These are phyloP conservation scores for Blastobasis lacticolella DNA, from an alignment of 2,888 invertebrate species.

Conservation along the genomic window DNA sequence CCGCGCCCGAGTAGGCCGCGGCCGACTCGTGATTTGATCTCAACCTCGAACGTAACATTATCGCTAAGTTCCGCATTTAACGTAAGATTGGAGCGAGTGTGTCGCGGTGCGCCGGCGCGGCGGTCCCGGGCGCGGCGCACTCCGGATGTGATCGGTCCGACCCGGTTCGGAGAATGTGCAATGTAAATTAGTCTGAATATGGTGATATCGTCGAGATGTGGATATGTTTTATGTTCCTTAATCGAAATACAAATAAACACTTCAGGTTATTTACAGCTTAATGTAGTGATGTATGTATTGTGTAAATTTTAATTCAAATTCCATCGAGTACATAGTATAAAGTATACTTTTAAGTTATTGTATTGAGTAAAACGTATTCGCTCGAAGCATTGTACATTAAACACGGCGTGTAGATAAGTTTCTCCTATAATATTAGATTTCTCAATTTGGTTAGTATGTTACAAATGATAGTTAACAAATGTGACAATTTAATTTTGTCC, in stretches of 20 bases:
- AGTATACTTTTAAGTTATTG: constrained; percentile 72
- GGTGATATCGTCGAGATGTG: constrained; percentile 70
- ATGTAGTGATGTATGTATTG: constrained; percentile 70
- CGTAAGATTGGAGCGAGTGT: constrained; percentile 68
- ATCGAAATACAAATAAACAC: constrained; percentile 71
- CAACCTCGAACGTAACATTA: constrained; percentile 69
- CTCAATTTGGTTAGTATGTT: constrained; percentile 69
- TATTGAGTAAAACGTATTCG: constrained; percentile 68
- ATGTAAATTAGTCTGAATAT: constrained; percentile 72
- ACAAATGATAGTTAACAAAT: constrained; percentile 58
- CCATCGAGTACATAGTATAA: constrained; percentile 74
- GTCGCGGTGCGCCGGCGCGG: constrained; percentile 54
- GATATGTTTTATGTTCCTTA: constrained; percentile 74
- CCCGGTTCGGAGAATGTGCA: constrained; percentile 61
- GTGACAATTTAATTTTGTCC: constrained; percentile 71
- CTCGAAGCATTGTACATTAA: constrained; percentile 73
- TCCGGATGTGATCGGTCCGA: constrained; percentile 53
- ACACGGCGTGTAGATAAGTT: constrained; percentile 72
- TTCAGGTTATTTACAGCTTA: constrained; percentile 69
- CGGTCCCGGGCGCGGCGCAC: constrained; percentile 54
- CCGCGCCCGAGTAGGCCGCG: constrained; percentile 32
- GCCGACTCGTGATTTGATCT: constrained; percentile 55
- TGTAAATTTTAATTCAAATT: constrained; percentile 73
- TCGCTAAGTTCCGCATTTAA: constrained; percentile 72
- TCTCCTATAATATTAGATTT: constrained; percentile 68